A percentile compares a stretch with the other conserved stretches of the same genome.
These are phyloP conservation scores for Coptotermes formosanus DNA, from an alignment of 1,140 invertebrate species.

Conservation along the genomic window DNA sequence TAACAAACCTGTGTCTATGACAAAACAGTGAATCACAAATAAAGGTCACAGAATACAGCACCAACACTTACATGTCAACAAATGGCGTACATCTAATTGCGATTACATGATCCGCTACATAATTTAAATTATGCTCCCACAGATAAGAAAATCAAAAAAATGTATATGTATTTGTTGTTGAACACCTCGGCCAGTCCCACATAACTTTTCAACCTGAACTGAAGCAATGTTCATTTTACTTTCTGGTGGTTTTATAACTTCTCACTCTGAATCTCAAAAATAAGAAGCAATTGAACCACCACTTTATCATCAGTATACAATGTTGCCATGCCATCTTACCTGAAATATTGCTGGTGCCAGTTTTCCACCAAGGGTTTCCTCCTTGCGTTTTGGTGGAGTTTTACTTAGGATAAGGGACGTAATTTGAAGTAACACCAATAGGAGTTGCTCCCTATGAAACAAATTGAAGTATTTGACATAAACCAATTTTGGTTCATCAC, in stretches of 20 bases:
- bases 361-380: constrained; percentile 75
- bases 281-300: neutral
- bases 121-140: no score
- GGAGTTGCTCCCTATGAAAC: constrained; percentile 73
- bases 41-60: no score
- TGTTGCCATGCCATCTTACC: constrained; percentile 42
- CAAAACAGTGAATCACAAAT: no score
- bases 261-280: neutral
- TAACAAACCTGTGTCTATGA: no score
- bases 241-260: neutral
- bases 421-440: constrained; percentile 86
- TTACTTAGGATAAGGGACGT: constrained; percentile 86
- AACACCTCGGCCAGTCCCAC: neutral
- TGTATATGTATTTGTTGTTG: constrained; percentile 7
- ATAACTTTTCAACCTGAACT: neutral
- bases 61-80: no score
- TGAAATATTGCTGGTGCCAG: constrained; percentile 87
- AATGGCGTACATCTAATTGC: no score
- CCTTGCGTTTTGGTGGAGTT: constrained; percentile 67
- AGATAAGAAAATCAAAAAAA: neutral
- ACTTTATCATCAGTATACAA: neutral
- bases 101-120: no score
- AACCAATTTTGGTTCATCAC: neutral
- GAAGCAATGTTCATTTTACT: neutral
- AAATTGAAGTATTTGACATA: neutral